Evolutionary conservation across 1,140 invertebrate species (phyloP), one percentile per base, ranked within the genome.

Genomic region (Xylocopa sonorina): DNA sequence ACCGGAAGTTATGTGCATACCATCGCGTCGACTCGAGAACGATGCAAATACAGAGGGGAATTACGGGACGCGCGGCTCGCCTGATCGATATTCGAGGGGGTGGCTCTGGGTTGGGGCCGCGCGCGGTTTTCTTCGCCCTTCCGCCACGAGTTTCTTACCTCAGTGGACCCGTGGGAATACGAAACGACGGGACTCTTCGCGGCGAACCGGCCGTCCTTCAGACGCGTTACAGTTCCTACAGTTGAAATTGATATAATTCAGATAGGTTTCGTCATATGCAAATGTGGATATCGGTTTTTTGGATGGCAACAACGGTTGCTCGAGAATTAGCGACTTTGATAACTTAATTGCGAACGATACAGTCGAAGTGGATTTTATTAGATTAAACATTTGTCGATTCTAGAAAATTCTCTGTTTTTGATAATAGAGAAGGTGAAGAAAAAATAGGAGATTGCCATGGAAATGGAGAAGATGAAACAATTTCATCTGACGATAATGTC

Each of bases 1-100:
- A 16, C 34, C 34, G 5, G 34, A 62, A 62, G 58, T 62, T 62
- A 62, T 41, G 58, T 24, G 58, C 58, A 62, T 24, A 41, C 58
- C 21, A 41, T 41, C n/a, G 32, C n/a, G 41, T 62, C 34, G 58
- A 62, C 58, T 62, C 34, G 34, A 62, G n/a, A 62, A 62, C n/a
- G 34, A 62, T 62, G 58, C 32, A 24, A n/a, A 38, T 62, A 62
- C 21, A 62, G 4, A 16, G 57, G 29, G 14, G 58, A 62, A 62
- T 62, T 62, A 62, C n/a, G 34, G n/a, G 41, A 62, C 34, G 34
- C 21, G 24, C 58, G 58, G n/a, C 21, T 3, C 21, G 0, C 32
- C 38, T 41, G 58, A 62, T 62, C 34, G 32, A 62, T 62, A 62
- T 62, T 62, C 58, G n/a, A 10, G 21, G 41, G 34, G 2, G 24